Percentiles rank a stretch among this genome's conserved stretches.
These are phyloP conservation scores for Rutilus rutilus DNA, from an alignment of 2,113 vertebrate species.

Conservation along the genomic window DNA sequence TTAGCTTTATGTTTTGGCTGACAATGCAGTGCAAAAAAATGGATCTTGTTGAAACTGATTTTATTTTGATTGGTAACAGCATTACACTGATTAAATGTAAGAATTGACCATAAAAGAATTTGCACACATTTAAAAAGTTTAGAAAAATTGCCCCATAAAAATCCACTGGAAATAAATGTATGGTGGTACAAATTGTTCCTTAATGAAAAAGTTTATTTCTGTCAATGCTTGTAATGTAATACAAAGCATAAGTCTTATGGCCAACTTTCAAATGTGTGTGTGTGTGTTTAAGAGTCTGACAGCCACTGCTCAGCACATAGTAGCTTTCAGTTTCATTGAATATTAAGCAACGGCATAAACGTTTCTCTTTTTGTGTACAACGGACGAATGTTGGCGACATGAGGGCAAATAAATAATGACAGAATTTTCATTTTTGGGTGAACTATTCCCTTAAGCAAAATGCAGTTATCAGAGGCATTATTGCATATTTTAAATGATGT, in stretches of 20 bases:
- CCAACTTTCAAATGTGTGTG: neutral
- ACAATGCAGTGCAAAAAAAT: too few relatives aligned
- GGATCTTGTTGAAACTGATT: too few relatives aligned
- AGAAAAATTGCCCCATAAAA: neutral
- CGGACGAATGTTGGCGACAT: neutral
- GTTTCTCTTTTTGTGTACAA: neutral
- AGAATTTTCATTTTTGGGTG: neutral
- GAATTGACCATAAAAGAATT: too few relatives aligned
- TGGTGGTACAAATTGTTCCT: neutral
- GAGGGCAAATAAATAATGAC: neutral
- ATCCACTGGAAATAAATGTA: neutral
- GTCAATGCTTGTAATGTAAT: neutral
- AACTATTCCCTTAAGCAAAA: neutral
- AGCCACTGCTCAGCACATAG: neutral
- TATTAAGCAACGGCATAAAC: neutral
- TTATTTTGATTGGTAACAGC: too few relatives aligned
- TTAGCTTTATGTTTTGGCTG: too few relatives aligned
- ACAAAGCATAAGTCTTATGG: neutral
- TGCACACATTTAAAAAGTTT: too few relatives aligned
- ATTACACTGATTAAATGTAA: too few relatives aligned
- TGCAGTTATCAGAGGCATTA: neutral
- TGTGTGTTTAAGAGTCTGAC: neutral
- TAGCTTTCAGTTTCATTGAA: conserved; percentile 7
- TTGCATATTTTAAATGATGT: neutral
- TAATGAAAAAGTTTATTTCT: neutral